These are phyloP conservation scores for Glaucidium brasilianum DNA, from an alignment of 2,113 vertebrate species.

Conservation along the genomic window DNA sequence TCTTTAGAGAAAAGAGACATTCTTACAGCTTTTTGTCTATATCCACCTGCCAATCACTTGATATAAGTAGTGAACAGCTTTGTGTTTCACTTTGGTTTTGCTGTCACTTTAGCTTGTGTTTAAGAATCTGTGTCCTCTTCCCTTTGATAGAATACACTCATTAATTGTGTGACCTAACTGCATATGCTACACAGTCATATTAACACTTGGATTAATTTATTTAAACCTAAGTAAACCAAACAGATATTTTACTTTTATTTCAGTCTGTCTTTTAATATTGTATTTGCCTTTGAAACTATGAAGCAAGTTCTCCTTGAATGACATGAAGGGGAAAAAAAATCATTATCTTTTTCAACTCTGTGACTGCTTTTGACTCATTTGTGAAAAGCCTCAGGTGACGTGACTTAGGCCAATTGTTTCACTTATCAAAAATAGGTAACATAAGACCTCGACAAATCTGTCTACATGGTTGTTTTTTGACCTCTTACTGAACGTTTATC, in stretches of 20 bases:
- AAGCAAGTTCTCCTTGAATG: conserved; percentile 29
- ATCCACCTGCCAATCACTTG: neutral
- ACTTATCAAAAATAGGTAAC: conserved; percentile 65
- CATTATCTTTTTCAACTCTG: conserved; percentile 39
- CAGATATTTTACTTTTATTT: neutral
- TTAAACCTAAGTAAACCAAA: conserved; percentile 21
- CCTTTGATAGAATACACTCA: neutral
- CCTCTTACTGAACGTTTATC: conserved; percentile 57
- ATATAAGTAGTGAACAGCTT: neutral
- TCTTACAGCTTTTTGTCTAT: neutral
- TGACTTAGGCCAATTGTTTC: conserved; percentile 62
- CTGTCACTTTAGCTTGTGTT: neutral
- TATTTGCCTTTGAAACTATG: conserved; percentile 47
- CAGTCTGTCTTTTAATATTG: neutral
- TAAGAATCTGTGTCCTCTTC: neutral
- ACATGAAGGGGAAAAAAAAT: neutral
- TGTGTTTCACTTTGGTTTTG: neutral
- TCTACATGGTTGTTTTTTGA: conserved; percentile 40
- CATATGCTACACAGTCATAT: neutral
- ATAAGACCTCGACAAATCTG: conserved; percentile 60
- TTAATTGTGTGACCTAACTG: neutral
- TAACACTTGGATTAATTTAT: neutral
- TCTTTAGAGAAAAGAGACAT: neutral
- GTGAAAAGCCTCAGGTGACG: conserved; percentile 43
- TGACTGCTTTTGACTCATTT: conserved; percentile 8